A percentile compares a stretch with the other conserved stretches of the same genome.
These are phyloP conservation scores for Acanthaster planci DNA, from an alignment of 35 echinoderm and acorn worm genomes.

Conservation along the genomic window DNA sequence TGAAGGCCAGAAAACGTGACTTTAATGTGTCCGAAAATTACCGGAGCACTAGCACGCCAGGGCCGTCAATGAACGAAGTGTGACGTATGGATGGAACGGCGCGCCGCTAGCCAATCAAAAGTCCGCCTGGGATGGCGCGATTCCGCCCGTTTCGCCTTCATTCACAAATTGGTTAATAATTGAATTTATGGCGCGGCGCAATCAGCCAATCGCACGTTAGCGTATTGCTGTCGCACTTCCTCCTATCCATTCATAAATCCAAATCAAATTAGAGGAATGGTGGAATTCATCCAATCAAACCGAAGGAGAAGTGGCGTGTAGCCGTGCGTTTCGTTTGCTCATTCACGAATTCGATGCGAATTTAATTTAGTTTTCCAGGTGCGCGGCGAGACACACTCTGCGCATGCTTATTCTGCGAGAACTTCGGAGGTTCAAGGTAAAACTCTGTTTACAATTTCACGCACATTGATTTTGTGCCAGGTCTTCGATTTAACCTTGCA, in stretches of 20 bases:
- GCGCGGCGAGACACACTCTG: not conserved
- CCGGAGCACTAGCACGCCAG: not conserved
- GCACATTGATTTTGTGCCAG: too few relatives aligned
- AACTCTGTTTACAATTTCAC: too few relatives aligned
- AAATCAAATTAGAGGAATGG: not conserved
- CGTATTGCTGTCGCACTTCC: not conserved
- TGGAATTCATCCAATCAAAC: not conserved
- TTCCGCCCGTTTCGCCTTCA: slow-evolving; percentile 4
- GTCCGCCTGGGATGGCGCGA: not conserved
- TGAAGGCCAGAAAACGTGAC: not conserved
- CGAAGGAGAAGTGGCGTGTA: not conserved
- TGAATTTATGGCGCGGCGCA: not conserved
- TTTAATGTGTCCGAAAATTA: slow-evolving; percentile 18
- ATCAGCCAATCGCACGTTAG: not conserved
- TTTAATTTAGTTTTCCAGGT: slow-evolving; percentile 1
- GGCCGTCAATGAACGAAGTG: not conserved
- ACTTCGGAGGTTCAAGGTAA: too few relatives aligned
- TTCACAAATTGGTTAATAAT: slow-evolving; percentile 30
- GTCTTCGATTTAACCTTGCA: too few relatives aligned
- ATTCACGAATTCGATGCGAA: slow-evolving; percentile 10
- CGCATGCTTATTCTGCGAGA: not conserved
- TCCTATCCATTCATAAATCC: slow-evolving; percentile 2
- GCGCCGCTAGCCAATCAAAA: not conserved
- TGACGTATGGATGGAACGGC: not conserved
- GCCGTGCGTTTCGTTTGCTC: not conserved